These are phyloP conservation scores for Caenorhabditis wallacei DNA, from an alignment of 2,888 invertebrate genomes.

Conservation along the genomic window DNA sequence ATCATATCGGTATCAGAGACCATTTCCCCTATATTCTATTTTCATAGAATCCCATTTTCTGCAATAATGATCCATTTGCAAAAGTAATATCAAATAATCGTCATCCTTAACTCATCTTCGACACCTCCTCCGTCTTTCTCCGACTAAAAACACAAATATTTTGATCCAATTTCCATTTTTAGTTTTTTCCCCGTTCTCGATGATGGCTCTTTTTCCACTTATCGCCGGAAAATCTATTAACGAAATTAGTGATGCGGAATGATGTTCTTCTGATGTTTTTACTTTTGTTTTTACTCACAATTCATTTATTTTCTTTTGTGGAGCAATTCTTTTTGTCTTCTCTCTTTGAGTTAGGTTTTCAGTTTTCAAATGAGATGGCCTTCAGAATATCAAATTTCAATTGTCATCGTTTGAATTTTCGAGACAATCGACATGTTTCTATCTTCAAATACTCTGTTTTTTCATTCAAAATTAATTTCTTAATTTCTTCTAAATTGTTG, in stretches of 20 bases:
- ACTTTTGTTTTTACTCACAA: conserved; percentile 13
- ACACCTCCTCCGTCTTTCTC: not conserved
- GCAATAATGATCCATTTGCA: too few species aligned
- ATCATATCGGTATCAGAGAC: too few species aligned
- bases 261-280: conserved; percentile 35
- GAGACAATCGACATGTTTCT: conserved; percentile 21
- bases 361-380: conserved; percentile 38
- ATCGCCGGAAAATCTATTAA: conserved; percentile 43
- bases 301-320: not conserved
- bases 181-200: conserved; percentile 13
- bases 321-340: conserved; percentile 13
- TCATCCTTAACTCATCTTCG: not conserved
- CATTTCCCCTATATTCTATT: too few species aligned
- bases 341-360: conserved; percentile 46
- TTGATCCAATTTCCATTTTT: conserved; percentile 14
- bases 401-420: conserved; percentile 6
- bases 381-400: conserved; percentile 48
- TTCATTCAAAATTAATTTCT: not conserved
- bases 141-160: conserved; percentile 36
- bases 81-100: too few species aligned
- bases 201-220: conserved; percentile 9
- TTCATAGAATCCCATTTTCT: too few species aligned
- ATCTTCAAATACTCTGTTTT: not conserved
- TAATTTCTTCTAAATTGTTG: not conserved
- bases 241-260: conserved; percentile 46